Evolutionary conservation across 2,888 invertebrate genomes (phyloP).

Genomic region (Bhutanitis thaidina): DNA sequence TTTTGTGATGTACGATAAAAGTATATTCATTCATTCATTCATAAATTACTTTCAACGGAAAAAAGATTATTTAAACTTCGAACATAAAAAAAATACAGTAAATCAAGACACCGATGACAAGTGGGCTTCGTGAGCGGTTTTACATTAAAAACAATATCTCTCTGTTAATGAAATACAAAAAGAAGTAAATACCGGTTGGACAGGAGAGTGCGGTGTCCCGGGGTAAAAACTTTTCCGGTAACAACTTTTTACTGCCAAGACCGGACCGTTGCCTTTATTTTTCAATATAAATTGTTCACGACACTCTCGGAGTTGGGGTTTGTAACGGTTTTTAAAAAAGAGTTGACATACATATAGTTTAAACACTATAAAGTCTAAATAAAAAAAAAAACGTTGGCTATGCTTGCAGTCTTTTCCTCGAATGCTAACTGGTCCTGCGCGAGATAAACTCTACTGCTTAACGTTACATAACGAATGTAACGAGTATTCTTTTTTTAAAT

Average conservation of each 20-base stretch:
- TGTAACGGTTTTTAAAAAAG: background rate
- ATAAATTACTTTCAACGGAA: too few relatives aligned
- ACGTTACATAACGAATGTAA: too few relatives aligned
- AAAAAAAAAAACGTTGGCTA: too few relatives aligned
- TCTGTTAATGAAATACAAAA: conserved; percentile 3
- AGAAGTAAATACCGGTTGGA: conserved; percentile 5
- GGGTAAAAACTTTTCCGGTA: conserved; percentile 14
- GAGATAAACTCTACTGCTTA: too few relatives aligned
- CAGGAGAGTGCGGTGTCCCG: background rate
- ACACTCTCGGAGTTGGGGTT: background rate
- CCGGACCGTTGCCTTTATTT: background rate
- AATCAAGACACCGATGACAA: background rate
- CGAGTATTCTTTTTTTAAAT: too few relatives aligned
- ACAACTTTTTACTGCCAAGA: conserved; percentile 4
- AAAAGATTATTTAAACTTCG: too few relatives aligned
- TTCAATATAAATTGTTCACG: background rate
- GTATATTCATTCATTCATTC: too few relatives aligned
- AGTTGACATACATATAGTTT: too few relatives aligned
- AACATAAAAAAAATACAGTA: background rate
- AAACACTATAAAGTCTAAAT: too few relatives aligned
- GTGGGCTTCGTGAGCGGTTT: background rate
- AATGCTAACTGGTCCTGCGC: too few relatives aligned
- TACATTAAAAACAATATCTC: background rate
- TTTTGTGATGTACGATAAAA: too few relatives aligned
- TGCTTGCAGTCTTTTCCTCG: too few relatives aligned